Base-by-base conservation (phyloP, 1,140 invertebrate species). In the Conus betulinus region DNA sequence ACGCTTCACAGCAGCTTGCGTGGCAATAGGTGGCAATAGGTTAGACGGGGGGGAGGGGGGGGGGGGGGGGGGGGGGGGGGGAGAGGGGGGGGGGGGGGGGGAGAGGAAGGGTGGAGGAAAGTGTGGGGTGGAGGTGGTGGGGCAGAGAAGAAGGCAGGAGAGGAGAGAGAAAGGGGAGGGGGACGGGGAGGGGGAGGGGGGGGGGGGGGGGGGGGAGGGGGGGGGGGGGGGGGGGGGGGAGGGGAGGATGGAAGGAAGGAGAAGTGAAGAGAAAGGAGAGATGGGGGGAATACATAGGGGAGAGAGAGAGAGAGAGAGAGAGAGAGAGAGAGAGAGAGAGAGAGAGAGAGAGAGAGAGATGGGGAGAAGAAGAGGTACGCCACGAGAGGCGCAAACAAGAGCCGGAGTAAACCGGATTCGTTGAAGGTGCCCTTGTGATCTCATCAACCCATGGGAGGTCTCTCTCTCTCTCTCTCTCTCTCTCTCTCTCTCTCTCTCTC, bases 311-410 rank as follows among this genome's bases (percentile, higher is more conserved):
- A n/a, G 71, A n/a, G 23, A n/a, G 71, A n/a, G 23, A 74, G 71
- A n/a, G 23, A n/a, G 23, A n/a, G 71, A n/a, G 23, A n/a, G 71
- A n/a, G 71, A 74, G 71, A 74, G 71, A 74, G 71, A n/a, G 71
- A 74, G 71, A n/a, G 71, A 74, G 71, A n/a, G 71, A 74, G 71
- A n/a, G 71, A n/a, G 71, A n/a, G 23, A n/a, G 71, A 74, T 6
- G 71, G n/a, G 71, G 51, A 27, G 79, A 27, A 82, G 79, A 23
- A 82, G 79, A 82, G 79, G 51, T 8, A 51, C 7, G n/a, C n/a
- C n/a, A n/a, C n/a, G n/a, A n/a, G n/a, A n/a, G n/a, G n/a, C n/a
- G n/a, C n/a, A n/a, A n/a, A n/a, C n/a, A n/a, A n/a, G n/a, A n/a
- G n/a, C n/a, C n/a, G n/a, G n/a, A n/a, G n/a, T n/a, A n/a, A n/a